phyloP scores from a whole-genome alignment of 2,888 invertebrate species.

The Polylopha cassiicola region DNA sequence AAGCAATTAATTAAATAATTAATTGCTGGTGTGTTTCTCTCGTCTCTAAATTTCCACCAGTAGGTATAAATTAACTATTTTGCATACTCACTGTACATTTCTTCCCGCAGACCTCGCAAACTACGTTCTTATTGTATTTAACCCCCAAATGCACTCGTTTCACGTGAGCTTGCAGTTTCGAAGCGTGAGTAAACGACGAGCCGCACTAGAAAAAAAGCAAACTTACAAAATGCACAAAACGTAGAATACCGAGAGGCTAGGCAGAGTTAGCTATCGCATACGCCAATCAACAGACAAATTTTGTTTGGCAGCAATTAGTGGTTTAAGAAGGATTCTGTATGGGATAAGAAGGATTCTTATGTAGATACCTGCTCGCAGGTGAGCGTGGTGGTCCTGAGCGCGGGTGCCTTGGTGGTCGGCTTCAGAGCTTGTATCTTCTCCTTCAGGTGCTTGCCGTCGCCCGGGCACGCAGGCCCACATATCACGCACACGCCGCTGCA shows the following conservation, averaged over 20 bases:
- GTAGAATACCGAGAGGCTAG: too few relatives aligned
- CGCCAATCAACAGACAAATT: too few relatives aligned
- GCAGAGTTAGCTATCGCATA: too few relatives aligned
- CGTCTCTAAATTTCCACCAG: too few relatives aligned
- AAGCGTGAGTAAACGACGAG: slow-evolving; percentile 35
- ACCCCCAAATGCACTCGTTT: slow-evolving; percentile 49
- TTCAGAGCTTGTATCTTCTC: slow-evolving; percentile 30
- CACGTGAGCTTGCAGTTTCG: slow-evolving; percentile 48
- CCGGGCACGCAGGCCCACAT: slow-evolving; percentile 29
- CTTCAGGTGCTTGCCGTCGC: slow-evolving; percentile 27
- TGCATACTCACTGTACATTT: slow-evolving; percentile 51
- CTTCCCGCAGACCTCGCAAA: slow-evolving; percentile 61
- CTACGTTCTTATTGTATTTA: slow-evolving; percentile 53
- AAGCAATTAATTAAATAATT: too few relatives aligned
- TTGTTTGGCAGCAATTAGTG: too few relatives aligned
- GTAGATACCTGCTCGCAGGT: slow-evolving; percentile 47
- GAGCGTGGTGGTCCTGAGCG: slow-evolving; percentile 18
- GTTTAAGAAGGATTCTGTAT: too few relatives aligned
- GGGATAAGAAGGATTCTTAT: too few relatives aligned
- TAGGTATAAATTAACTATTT: not conserved
- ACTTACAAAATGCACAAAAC: not conserved
- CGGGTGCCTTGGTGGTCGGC: slow-evolving; percentile 7
- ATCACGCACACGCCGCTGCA: slow-evolving; percentile 35
- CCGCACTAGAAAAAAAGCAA: slow-evolving; percentile 41
- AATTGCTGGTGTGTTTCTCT: too few relatives aligned